These are phyloP conservation scores for Syngnathus scovelli DNA, from an alignment of 2,113 vertebrate species.

Conservation along the genomic window DNA sequence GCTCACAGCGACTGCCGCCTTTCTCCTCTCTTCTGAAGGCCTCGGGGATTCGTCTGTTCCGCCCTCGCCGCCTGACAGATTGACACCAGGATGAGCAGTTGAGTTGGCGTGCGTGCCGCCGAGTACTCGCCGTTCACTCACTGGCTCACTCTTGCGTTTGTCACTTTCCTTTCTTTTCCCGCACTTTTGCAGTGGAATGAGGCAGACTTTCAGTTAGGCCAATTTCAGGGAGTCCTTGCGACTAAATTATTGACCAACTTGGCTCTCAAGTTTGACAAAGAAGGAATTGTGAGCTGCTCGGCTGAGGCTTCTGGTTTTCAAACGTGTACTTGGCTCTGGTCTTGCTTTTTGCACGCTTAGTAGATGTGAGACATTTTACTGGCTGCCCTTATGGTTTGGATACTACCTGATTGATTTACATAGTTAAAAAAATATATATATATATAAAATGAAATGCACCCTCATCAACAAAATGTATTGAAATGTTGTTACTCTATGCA, in stretches of 20 bases:
- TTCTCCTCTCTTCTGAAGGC: constrained; percentile 28
- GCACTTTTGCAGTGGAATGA: not conserved
- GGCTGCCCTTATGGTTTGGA: too few species aligned
- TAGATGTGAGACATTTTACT: too few species aligned
- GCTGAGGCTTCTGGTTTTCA: not conserved
- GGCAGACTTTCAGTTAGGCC: not conserved
- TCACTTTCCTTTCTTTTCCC: constrained; percentile 15
- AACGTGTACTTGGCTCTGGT: not conserved
- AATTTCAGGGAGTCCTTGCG: too few species aligned
- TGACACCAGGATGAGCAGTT: constrained; percentile 31
- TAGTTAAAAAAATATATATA: too few species aligned
- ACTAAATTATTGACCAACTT: not conserved
- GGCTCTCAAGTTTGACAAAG: not conserved
- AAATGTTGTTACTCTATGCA: too few species aligned
- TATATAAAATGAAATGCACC: too few species aligned
- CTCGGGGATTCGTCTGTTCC: constrained; percentile 48
- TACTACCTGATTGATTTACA: too few species aligned
- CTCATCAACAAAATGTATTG: too few species aligned
- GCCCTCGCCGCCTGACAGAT: constrained; percentile 41
- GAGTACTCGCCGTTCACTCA: not conserved
- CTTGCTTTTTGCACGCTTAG: not conserved
- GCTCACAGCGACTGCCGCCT: constrained; percentile 11
- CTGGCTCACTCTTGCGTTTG: constrained; percentile 29
- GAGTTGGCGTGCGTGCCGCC: constrained; percentile 6
- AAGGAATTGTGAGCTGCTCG: not conserved